Evolutionary conservation across 2,797 vertebrate genomes (phyloP).

Genomic region (Falco cherrug): DNA sequence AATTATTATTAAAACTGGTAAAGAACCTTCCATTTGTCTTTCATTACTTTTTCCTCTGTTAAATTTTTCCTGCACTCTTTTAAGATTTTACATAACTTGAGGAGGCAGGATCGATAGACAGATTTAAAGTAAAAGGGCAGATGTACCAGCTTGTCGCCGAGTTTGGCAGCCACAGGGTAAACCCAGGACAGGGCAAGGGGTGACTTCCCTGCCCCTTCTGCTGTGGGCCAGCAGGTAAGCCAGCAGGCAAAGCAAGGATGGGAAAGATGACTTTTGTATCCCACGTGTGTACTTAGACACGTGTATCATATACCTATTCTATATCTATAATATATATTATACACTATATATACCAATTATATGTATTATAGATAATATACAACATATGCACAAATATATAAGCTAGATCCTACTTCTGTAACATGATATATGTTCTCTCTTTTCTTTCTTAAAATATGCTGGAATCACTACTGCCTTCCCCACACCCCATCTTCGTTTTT

Average conservation of each 20-base stretch:
- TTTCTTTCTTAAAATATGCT: neutral
- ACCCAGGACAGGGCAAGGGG: neutral
- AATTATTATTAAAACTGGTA: neutral
- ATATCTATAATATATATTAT: no score
- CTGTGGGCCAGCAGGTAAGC: neutral
- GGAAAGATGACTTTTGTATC: neutral
- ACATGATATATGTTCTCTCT: neutral
- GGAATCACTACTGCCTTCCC: neutral
- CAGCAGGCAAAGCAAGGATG: neutral
- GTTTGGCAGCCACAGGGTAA: neutral
- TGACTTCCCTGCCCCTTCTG: neutral
- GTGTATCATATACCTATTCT: neutral
- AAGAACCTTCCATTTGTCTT: neutral
- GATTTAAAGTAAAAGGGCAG: neutral
- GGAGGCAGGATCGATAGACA: neutral
- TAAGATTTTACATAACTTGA: rapidly evolving
- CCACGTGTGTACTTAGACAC: no score
- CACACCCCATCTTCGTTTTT: no score
- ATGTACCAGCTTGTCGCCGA: rapidly evolving
- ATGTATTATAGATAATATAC: neutral
- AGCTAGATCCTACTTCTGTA: neutral
- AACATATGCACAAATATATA: neutral
- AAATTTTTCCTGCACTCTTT: neutral
- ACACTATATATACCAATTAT: no score
- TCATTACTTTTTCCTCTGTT: neutral